These are phyloP conservation scores for Myotis brandtii DNA, from an alignment of 2,113 vertebrate genomes.

Conservation along the genomic window DNA sequence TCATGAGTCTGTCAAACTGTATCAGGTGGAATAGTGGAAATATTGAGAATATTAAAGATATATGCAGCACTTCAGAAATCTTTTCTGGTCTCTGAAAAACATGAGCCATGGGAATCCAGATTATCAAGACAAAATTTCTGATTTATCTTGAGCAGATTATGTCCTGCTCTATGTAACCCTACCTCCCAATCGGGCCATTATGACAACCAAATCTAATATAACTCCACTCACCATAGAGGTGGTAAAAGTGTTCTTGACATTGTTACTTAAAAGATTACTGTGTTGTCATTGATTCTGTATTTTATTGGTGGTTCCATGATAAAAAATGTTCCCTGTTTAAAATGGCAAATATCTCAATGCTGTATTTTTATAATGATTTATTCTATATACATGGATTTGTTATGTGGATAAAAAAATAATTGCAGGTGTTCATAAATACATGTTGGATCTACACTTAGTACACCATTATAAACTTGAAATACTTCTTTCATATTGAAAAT, in stretches of 20 bases:
- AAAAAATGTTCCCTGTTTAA: background rate
- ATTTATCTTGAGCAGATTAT: background rate
- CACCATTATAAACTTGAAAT: background rate
- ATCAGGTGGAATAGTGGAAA: background rate
- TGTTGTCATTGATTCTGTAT: background rate
- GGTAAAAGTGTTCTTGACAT: background rate
- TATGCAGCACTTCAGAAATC: background rate
- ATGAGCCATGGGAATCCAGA: background rate
- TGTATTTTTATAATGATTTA: background rate
- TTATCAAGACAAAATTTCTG: background rate
- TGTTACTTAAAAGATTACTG: background rate
- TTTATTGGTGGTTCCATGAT: background rate
- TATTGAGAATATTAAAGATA: conserved; percentile 19
- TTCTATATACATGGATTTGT: background rate
- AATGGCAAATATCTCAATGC: background rate
- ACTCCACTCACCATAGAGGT: background rate
- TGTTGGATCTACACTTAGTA: background rate
- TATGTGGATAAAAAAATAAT: background rate
- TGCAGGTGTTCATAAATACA: background rate
- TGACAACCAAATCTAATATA: background rate
- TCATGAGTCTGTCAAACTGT: background rate
- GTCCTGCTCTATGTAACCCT: background rate
- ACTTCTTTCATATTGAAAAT: background rate
- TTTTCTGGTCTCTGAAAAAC: background rate
- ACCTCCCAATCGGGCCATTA: background rate